phyloP scores from a whole-genome alignment of 2,113 vertebrate species.

The Speoplatyrhinus poulsoni region DNA sequence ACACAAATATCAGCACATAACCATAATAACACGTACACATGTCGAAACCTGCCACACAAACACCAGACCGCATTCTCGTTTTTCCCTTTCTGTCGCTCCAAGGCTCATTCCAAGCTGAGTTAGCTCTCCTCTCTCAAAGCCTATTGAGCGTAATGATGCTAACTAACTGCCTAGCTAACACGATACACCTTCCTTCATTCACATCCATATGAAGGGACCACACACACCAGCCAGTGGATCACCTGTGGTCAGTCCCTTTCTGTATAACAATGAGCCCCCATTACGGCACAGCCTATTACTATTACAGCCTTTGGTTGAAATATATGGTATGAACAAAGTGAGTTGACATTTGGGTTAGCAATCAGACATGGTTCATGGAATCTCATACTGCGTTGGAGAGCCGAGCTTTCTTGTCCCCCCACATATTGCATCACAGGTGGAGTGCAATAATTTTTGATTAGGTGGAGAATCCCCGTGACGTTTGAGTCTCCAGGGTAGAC shows the following conservation, averaged over 20 bases:
- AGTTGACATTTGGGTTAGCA: constrained; percentile 37
- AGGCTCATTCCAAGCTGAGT: constrained; percentile 26
- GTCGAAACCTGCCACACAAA: too few relatives aligned
- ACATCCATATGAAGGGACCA: constrained; percentile 12
- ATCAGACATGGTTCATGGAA: constrained; percentile 45
- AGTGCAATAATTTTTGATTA: constrained; percentile 1
- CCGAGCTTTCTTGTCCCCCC: background rate
- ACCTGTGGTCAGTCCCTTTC: constrained; percentile 53
- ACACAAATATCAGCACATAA: background rate
- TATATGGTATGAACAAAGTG: constrained; percentile 51
- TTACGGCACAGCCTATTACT: constrained; percentile 45
- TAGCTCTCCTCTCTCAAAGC: constrained; percentile 21
- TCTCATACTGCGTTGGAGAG: constrained; percentile 7
- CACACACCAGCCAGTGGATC: constrained; percentile 37
- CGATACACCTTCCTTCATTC: constrained; percentile 26
- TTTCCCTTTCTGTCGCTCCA: constrained; percentile 28
- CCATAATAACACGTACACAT: too few relatives aligned
- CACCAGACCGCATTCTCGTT: background rate
- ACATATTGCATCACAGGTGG: constrained; percentile 3
- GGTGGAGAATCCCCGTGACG: constrained; percentile 1
- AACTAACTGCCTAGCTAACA: constrained; percentile 52
- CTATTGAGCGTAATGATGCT: constrained; percentile 51
- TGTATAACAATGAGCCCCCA: constrained; percentile 59
- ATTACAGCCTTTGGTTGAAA: constrained; percentile 27
- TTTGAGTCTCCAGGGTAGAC: background rate